Evolutionary conservation across 2,113 vertebrate genomes (phyloP).

Genomic region (Halichoeres trimaculatus): DNA sequence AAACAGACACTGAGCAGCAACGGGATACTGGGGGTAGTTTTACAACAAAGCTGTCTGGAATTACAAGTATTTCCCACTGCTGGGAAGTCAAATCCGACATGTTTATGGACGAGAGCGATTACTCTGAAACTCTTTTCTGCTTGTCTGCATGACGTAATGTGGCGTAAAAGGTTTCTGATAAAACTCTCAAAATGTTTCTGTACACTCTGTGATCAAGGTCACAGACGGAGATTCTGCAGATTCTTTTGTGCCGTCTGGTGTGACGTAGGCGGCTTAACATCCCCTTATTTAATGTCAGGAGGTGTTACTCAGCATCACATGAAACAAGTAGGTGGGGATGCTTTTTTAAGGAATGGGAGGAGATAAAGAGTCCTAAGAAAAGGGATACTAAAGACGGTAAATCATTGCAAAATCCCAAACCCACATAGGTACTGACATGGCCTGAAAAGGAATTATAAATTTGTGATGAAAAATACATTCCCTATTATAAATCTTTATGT

Average conservation of each 20-base stretch:
- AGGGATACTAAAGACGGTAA: background rate
- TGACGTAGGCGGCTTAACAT: conserved; percentile 2
- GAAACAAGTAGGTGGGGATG: background rate
- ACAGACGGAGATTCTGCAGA: conserved; percentile 15
- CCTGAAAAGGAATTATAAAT: background rate
- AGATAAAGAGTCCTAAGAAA: background rate
- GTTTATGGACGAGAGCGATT: conserved; percentile 4
- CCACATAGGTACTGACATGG: background rate
- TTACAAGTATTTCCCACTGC: conserved; percentile 60
- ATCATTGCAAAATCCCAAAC: background rate
- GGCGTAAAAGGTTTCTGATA: conserved; percentile 22
- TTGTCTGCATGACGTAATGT: conserved; percentile 24
- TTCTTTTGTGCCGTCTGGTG: background rate
- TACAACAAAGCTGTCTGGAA: conserved; percentile 75
- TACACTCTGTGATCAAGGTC: conserved; percentile 39
- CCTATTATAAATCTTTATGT: conserved; percentile 8
- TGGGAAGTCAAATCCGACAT: conserved; percentile 19
- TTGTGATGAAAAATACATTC: background rate
- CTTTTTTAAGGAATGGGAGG: background rate
- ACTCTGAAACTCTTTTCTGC: conserved; percentile 4
- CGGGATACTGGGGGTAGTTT: conserved; percentile 60
- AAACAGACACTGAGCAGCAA: conserved; percentile 33
- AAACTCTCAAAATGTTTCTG: conserved; percentile 9
- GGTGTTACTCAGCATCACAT: background rate
- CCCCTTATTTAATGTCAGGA: background rate